Evolutionary conservation across 2,113 vertebrate species (phyloP), one percentile per base, ranked within the genome.

Genomic region (Salvelinus fontinalis): DNA sequence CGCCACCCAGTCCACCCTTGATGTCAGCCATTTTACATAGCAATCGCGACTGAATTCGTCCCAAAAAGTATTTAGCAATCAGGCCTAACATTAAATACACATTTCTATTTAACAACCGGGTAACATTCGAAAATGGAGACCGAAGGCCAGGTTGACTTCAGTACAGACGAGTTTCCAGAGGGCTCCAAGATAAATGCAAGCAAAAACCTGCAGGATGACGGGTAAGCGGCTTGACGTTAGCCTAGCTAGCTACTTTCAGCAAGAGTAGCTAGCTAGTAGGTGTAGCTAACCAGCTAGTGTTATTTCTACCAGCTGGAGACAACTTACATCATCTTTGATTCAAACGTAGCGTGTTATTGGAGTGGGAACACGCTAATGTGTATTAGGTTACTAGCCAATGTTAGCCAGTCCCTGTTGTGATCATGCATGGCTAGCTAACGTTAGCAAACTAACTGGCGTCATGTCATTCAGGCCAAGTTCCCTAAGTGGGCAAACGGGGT

Each of bases 181-280:
- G 95, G 95, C 31, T 95, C 95, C 22, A 96, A 95, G 84, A 96
- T 96, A 73, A 96, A 96, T 73, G 95, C 95, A 16, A 95, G 95
- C 91, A 95, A 95, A 83, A 96, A 95, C 49, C 95, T 93, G 88
- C 93, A 96, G 85, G 95, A 95, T 80, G 95, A 96, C 65, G 95
- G 95, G 95, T 95, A 86, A 88, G 85, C 81, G 26, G 24, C 51
- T 20, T 64, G 26, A 44, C 9, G 39, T 11, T 14, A 54, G 51
- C 51, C 14, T 16, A 54, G n/a, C n/a, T 13, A 7, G 59, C 7
- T 60, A 60, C 4, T 4, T n/a, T 22, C 5, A 24, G 7, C 62
- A 26, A 77, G 76, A 27, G 64, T 14, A 14, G 27, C 6, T 29
- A 18, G 29, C 27, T 27, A 18, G 12, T 66, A 8, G 6, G 16